A percentile compares a stretch with the other conserved stretches of the same genome.
These are phyloP conservation scores for Megaptera novaeangliae DNA, from an alignment of 2,113 vertebrate genomes.

Conservation along the genomic window DNA sequence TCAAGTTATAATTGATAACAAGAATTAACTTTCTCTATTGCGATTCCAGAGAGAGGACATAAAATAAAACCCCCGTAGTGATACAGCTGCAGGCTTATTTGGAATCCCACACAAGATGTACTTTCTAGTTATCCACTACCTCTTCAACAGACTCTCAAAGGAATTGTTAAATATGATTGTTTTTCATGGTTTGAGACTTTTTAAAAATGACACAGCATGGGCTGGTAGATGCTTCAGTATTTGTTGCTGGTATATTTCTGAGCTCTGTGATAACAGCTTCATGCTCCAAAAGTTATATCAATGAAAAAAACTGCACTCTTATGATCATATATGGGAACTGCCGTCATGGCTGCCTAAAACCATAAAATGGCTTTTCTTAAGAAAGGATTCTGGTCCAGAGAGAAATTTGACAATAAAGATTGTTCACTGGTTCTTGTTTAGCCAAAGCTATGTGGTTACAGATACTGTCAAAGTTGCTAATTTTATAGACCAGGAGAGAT, in stretches of 20 bases:
- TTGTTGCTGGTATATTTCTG: constrained; percentile 13
- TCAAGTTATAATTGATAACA: background rate
- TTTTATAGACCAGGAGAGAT: background rate
- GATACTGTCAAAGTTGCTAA: background rate
- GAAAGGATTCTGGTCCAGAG: background rate
- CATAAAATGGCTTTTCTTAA: background rate
- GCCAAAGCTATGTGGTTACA: background rate
- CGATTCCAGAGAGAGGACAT: background rate
- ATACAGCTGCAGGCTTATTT: background rate
- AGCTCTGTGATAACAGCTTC: background rate
- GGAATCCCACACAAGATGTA: background rate
- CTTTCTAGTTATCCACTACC: background rate
- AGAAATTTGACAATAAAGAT: background rate
- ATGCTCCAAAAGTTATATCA: background rate
- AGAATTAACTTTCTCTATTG: background rate
- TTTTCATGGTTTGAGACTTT: constrained; percentile 56
- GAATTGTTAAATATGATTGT: constrained; percentile 41
- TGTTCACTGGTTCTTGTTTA: background rate
- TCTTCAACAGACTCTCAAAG: constrained; percentile 47
- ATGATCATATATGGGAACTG: background rate
- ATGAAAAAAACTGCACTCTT: background rate
- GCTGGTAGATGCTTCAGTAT: background rate
- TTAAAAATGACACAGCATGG: background rate
- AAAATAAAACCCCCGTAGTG: background rate
- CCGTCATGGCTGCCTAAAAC: background rate